Base-by-base conservation (phyloP, 1,140 invertebrate genomes). In the Pteromalus puparum region DNA sequence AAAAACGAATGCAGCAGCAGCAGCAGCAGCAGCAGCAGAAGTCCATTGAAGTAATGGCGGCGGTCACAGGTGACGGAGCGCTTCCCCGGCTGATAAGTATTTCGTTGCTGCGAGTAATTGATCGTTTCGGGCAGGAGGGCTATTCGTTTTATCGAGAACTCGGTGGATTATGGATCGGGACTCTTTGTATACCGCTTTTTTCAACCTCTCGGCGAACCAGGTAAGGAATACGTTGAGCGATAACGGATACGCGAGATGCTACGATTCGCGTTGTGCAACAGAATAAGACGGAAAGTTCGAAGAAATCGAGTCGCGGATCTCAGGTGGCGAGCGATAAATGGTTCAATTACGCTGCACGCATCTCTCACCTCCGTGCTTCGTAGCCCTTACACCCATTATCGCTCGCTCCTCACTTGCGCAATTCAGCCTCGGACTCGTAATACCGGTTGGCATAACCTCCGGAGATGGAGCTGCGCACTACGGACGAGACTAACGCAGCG, bases 401-500 rank as follows among this genome's bases (percentile, higher is more conserved):
- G 53, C 26, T 30, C 10, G 26, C 70, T 26, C 18, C 18, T 77
- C 18, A 30, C 13, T 80, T 72, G n/a, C 5, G 46, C 75, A 77
- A 77, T 77, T 77, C 61, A 30, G 61, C 80, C 74, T 77, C 13
- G 42, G 15, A 70, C 76, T 83, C 68, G 75, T 61, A 85, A 82
- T 74, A 86, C 83, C 83, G 86, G 68, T 75, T 80, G 30, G 72
- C 68, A 86, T 82, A 81, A 80, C 34, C 34, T 77, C 26, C 28
- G 65, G 42, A 76, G 77, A 18, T 81, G 76, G n/a, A n/a, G n/a
- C n/a, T n/a, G n/a, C n/a, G n/a, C n/a, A n/a, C 48, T 61, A 77
- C 48, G 46, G n/a, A n/a, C n/a, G n/a, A n/a, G n/a, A n/a, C n/a
- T n/a, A 13, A 34, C 76, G 74, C 70, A 46, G 87, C 86, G 87